Evolutionary conservation across 2,113 vertebrate species (phyloP), one percentile per base, ranked within the genome.

Genomic region (Pungitius pungitius): DNA sequence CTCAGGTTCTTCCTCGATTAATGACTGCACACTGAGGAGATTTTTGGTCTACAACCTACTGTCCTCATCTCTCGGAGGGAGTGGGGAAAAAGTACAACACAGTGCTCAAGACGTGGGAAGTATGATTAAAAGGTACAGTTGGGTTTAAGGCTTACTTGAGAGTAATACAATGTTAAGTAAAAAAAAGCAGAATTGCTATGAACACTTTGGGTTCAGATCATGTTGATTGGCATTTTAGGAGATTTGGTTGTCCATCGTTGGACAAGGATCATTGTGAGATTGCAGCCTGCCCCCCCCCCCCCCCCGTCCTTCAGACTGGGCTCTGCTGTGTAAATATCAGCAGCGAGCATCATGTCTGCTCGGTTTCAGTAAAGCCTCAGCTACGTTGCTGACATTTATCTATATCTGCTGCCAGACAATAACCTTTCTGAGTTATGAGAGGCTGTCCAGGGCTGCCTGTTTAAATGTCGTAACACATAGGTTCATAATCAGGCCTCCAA

Each of bases 371-470:
- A 83, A 88, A 84, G 69, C 79, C 80, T 78, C 61, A 17, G 70
- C 71, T 49, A 73, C 24, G 57, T 78, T 39, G 78, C 68, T 90
- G 89, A 92, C 88, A 91, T 92, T 92, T 88, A 88, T 87, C 86
- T 83, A 77, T 82, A 85, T 86, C 84, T 87, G 75, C 86, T 84
- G 83, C 86, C 78, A 64, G 86, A 83, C 85, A 86, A 85, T 86
- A 90, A 89, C 91, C 88, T 89, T 91, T 91, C 69, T 85, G 80
- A 88, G 87, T 90, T 81, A 87, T 87, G 85, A 90, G 82, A 85
- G 75, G 85, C 77, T 81, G 73, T 87, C 80, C 80, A 24, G 62
- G 57, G 75, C 75, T 77, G 81, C 67, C 82, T 88, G 86, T 85
- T 89, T 82, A 92, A 92, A 92, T 89, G 91, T 89, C 84, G 73